These are phyloP conservation scores for Pocillopora grandis DNA, from an alignment of 92 coral and sea anemone species.

Conservation along the genomic window DNA sequence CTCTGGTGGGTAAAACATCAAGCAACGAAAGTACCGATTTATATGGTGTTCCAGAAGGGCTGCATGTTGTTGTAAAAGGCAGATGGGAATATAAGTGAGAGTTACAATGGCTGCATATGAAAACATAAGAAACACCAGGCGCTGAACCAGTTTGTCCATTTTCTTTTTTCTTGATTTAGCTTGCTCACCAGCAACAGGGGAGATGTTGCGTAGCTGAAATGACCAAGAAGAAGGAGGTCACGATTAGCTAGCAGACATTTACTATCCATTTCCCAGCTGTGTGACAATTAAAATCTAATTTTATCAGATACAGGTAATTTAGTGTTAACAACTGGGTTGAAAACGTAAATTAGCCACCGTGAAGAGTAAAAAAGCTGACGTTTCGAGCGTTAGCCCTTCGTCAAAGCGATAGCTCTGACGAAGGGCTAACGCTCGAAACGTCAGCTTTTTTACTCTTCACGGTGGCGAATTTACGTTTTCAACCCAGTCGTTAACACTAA, in stretches of 20 bases:
- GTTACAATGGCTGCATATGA: constrained; percentile 69
- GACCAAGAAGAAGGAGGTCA: background rate
- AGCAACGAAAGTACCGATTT: constrained; percentile 60
- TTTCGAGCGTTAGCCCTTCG: too few relatives aligned
- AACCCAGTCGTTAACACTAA: too few relatives aligned
- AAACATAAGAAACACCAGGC: constrained; percentile 79
- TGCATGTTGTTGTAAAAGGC: constrained; percentile 59
- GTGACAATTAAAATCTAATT: too few relatives aligned
- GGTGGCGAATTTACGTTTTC: too few relatives aligned
- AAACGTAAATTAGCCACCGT: too few relatives aligned
- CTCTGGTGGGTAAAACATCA: constrained; percentile 35
- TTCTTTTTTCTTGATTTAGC: constrained; percentile 63
- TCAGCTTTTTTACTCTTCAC: too few relatives aligned
- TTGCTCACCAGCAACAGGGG: constrained; percentile 57
- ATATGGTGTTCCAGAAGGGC: constrained; percentile 42
- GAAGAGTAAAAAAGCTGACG: too few relatives aligned
- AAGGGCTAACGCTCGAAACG: too few relatives aligned
- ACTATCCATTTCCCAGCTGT: too few relatives aligned
- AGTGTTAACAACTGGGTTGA: too few relatives aligned
- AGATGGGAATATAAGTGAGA: constrained; percentile 66
- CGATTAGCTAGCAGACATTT: background rate
- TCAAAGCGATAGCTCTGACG: too few relatives aligned
- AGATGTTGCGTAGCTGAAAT: constrained; percentile 55
- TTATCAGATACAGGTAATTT: too few relatives aligned
- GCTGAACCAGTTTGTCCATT: constrained; percentile 69